These are phyloP conservation scores for Stylophora pistillata DNA, from an alignment of 64 coral and sea anemone genomes.

Conservation along the genomic window DNA sequence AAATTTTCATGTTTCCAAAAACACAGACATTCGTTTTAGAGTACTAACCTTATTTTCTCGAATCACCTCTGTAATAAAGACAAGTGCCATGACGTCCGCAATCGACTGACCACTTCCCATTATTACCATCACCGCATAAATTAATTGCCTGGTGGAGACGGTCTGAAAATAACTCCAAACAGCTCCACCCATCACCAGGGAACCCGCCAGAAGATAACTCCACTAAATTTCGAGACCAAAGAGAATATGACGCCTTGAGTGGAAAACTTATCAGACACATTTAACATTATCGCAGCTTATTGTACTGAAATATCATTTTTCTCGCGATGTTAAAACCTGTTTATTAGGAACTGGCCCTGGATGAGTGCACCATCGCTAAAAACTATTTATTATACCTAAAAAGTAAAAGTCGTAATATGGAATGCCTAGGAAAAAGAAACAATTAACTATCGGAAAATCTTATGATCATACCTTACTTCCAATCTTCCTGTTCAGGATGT, in stretches of 20 bases:
- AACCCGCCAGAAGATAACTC: background rate
- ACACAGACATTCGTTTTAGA: too few species aligned
- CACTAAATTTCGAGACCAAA: background rate
- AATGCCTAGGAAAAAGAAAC: too few species aligned
- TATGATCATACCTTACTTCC: constrained; percentile 7
- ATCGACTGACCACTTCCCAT: background rate
- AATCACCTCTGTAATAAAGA: background rate
- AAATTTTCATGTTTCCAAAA: too few species aligned
- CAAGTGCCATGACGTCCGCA: background rate
- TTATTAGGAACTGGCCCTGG: too few species aligned
- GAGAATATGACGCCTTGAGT: background rate
- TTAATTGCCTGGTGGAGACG: background rate
- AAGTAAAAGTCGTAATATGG: too few species aligned
- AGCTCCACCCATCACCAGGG: background rate
- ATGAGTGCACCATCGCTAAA: too few species aligned
- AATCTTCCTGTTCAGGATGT: background rate
- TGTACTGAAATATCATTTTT: too few species aligned
- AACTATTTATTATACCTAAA: too few species aligned
- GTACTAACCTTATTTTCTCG: background rate
- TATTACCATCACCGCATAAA: background rate
- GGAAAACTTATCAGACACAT: too few species aligned
- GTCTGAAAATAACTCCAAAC: background rate
- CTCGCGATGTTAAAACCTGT: too few species aligned
- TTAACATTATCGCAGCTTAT: too few species aligned
- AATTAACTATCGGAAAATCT: too few species aligned